Evolutionary conservation across 2,113 vertebrate genomes (phyloP), one percentile per base, ranked within the genome.

Genomic region (Gadus chalcogrammus): DNA sequence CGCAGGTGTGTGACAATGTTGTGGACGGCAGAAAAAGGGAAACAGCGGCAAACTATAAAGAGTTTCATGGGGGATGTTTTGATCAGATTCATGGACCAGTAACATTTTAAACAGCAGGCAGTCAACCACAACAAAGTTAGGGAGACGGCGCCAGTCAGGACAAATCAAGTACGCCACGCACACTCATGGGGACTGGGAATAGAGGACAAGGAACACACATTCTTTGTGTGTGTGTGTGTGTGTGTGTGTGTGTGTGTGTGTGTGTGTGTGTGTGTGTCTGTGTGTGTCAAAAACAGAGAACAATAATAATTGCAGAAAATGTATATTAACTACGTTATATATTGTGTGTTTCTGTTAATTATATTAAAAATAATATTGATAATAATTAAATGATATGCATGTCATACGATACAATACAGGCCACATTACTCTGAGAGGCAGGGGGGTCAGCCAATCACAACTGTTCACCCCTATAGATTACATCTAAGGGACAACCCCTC

Each of bases 21-120:
- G 78, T 80, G 74, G 72, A 70, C 28, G 59, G 70, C 11, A 69
- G 63, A 75, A 74, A 84, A 68, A 68, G 58, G 64, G 31, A 53
- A 72, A 83, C 82, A 74, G 81, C 77, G 78, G 85, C 84, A 82
- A 55, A 72, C 82, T 55, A 69, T 88, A 88, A 87, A 90, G 79
- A 69, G 64, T 84, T 90, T 88, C 76, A 79, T 68, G 20, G 82
- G 80, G 80, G 82, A 70, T 82, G 81, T 85, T 91, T 89, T 88
- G 85, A 89, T 90, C 87, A 70, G 59, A 85, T 88, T 91, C 87
- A 85, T 82, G 65, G 76, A 75, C 83, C 78, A 70, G 79, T 86
- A 89, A 91, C 90, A 63, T 73, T 88, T 74, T 82, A 75, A 84
- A 80, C 67, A 74, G 81, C 82, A 78, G 82, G 72, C 70, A 65